Base-by-base conservation (phyloP, 2,113 vertebrate species). In the Morone saxatilis region DNA sequence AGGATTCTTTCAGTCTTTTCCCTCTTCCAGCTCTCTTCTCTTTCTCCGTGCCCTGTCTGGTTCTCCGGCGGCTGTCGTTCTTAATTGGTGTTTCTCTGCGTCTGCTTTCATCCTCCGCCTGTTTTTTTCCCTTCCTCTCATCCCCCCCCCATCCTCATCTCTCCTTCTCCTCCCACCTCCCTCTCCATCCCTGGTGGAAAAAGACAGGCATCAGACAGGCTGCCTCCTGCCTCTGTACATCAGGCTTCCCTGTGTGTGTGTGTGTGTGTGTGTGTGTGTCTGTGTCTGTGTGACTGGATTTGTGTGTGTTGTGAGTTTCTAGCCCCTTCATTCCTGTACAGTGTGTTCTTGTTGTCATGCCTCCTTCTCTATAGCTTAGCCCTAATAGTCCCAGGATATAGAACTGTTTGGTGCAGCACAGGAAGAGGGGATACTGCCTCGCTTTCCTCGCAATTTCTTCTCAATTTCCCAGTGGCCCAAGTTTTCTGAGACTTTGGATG, bases 81-180 rank as follows among this genome's bases (percentile, higher is more conserved):
- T 89, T 92, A 92, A 93, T 93, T 93, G 88, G 91, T 89, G 76
- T 91, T 91, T 81, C 91, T 86, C 74, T 72, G 77, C 36, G 67
- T 88, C 76, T 91, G 84, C 86, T 91, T 92, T 93, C 90, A 92
- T 91, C 91, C 78, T 76, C 68, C 14, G 70, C 85, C 67, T 87
- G 61, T 59, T 71, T 54, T 25, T 19, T 12, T 11, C 65, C 69
- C 65, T 38, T 48, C 66, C 22, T 62, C 63, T 60, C 70, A 31
- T 11, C 48, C 20, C 48, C 20, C 48, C 48, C 41, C 73, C 45
- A 65, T 57, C 53, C 63, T 68, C 71, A 41, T 77, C 75, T 59
- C 66, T 78, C 43, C 69, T 79, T 54, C 57, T 73, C 71, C 59
- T 63, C 69, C 80, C 74, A 31, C 85, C 51, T 71, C 71, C 69